A percentile compares a stretch with the other conserved stretches of the same genome.
Evolutionary conservation across 2,888 invertebrate genomes (phyloP).

Genomic region (Tethea ocularis): DNA sequence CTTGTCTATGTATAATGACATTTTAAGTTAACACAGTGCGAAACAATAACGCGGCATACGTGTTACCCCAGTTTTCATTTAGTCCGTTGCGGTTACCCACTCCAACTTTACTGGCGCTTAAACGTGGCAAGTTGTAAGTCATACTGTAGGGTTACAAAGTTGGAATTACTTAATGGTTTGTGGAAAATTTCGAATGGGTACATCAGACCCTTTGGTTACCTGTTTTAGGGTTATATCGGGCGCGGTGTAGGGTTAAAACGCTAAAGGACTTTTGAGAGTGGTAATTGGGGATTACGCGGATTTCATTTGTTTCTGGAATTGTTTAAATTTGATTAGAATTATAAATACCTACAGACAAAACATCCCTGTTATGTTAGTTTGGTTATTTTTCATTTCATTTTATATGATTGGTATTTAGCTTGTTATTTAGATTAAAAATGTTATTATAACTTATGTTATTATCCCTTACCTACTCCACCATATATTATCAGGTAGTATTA

Average conservation of each 20-base stretch:
- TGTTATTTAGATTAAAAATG: no score
- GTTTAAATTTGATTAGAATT: not conserved
- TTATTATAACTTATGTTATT: no score
- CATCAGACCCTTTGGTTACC: slow-evolving; percentile 3
- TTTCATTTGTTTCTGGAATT: not conserved
- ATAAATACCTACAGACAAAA: not conserved
- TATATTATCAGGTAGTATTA: no score
- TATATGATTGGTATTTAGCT: not conserved
- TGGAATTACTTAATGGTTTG: slow-evolving; percentile 7
- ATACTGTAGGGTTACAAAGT: slow-evolving; percentile 6
- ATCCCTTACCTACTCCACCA: no score
- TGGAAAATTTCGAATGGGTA: slow-evolving; percentile 4
- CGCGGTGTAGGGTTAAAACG: not conserved
- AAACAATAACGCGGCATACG: slow-evolving; percentile 15
- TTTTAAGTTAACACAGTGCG: slow-evolving; percentile 26
- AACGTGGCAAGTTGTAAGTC: slow-evolving; percentile 6
- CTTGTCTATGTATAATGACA: slow-evolving; percentile 27
- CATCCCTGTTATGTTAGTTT: no score
- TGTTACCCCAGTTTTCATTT: slow-evolving; percentile 23
- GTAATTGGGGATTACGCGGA: not conserved
- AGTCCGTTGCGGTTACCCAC: slow-evolving; percentile 8
- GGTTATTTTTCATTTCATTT: no score
- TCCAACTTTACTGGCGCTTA: slow-evolving; percentile 2
- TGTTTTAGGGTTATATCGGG: not conserved
- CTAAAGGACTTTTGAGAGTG: not conserved